Evolutionary conservation across 2,888 invertebrate genomes (phyloP).

Genomic region (Microchrysa polita): DNA sequence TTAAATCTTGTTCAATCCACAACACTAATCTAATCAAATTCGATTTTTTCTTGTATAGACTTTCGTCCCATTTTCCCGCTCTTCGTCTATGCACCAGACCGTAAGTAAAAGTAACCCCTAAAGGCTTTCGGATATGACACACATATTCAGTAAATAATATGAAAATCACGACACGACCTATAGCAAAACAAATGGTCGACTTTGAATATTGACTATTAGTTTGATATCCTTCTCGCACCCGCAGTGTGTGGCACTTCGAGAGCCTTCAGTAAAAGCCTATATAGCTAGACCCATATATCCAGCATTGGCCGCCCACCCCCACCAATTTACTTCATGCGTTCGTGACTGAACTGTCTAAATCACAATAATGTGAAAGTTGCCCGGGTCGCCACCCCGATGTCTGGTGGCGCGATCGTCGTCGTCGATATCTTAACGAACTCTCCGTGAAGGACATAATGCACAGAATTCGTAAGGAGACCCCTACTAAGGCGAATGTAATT

Average conservation of each 20-base stretch:
- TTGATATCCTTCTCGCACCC: no score
- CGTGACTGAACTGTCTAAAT: constrained; percentile 53
- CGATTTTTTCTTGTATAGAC: background rate
- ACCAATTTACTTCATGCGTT: constrained; percentile 31
- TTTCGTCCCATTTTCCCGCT: no score
- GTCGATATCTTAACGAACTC: constrained; percentile 2
- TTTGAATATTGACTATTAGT: background rate
- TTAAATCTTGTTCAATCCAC: constrained; percentile 17
- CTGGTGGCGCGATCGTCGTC: background rate
- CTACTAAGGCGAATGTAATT: constrained; percentile 33
- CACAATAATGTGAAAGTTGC: constrained; percentile 40
- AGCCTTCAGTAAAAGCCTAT: no score
- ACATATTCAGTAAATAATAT: background rate
- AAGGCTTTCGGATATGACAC: no score
- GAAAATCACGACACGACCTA: background rate
- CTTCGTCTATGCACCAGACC: no score
- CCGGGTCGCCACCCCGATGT: no score
- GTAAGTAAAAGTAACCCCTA: no score
- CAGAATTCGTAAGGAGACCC: constrained; percentile 31
- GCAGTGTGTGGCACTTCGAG: no score
- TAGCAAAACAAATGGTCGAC: background rate
- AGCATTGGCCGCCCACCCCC: background rate
- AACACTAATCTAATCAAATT: background rate
- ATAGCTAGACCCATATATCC: no score
- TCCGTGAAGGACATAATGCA: constrained; percentile 1